Evolutionary conservation across 2,797 vertebrate genomes (phyloP), one percentile per base, ranked within the genome.

Genomic region (Neosalanx taihuensis): DNA sequence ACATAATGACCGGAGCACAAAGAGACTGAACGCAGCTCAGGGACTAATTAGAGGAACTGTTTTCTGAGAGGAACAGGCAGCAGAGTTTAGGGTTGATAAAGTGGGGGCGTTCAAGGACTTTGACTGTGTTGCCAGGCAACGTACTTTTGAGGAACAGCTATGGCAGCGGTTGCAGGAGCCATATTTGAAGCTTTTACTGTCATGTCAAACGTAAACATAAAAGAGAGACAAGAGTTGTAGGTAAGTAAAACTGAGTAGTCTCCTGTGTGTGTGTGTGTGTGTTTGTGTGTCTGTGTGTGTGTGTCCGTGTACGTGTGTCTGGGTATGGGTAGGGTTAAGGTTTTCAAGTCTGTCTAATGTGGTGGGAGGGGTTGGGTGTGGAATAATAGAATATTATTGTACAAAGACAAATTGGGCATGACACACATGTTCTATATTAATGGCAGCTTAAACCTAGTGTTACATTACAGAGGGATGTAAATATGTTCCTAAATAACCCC

Each of bases 1-100:
- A 56, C 64, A 65, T 80, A 85, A 80, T 80, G 77, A 83, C 64
- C 49, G 64, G 35, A 60, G 64, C 60, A 71, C 78, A 85, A 83
- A 78, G 29, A 65, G 26, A 33, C 63, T 79, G 69, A 69, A 78
- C 70, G 64, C 76, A 73, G 75, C 65, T 69, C 74, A 78, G 70
- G 77, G 66, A 73, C 70, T 79, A 77, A 80, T 81, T 76, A 80
- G 70, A 66, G 67, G 58, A 63, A 66, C 29, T 73, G 74, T 77
- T 68, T 69, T 65, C 64, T 56, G 62, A 56, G 62, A 37, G 72
- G 33, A 71, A 76, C 17, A 33, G 62, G 72, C 60, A 73, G 66
- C 23, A 49, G 70, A 59, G 51, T 18, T 17, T 17, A 56, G 18
- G 51, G 51, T 46, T 46, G 41, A 46, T 3, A 3, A 46, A 13